Conservation (phyloP, 2,797 vertebrate species). For the Coregonus suidteri region DNA sequence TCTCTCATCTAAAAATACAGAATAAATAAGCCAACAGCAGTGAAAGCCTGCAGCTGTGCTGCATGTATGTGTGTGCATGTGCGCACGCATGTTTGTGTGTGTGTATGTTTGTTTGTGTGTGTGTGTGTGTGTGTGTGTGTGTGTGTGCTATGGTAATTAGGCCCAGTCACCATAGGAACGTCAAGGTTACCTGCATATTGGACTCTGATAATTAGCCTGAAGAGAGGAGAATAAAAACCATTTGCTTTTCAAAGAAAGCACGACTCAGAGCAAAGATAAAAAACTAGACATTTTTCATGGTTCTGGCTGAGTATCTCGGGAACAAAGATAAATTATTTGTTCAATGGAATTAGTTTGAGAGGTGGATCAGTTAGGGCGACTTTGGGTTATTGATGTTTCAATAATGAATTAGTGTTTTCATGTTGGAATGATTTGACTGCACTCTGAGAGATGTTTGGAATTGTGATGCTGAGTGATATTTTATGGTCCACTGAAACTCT, state of each 20-base stretch:
- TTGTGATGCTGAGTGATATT: not conserved
- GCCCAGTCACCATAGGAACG: conserved; percentile 50
- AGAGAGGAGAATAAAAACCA: not conserved
- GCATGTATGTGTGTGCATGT: not conserved
- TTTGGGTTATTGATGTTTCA: conserved; percentile 30
- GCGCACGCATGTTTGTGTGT: no score
- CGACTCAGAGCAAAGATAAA: conserved; percentile 65
- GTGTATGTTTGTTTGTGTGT: no score
- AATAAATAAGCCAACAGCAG: conserved; percentile 35
- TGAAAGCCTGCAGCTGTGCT: conserved; percentile 54
- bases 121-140: no score
- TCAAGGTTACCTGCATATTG: conserved; percentile 68
- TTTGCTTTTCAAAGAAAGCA: conserved; percentile 20
- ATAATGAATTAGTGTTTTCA: not conserved
- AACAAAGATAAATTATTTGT: conserved; percentile 40
- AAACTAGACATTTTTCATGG: conserved; percentile 55
- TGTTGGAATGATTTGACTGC: not conserved
- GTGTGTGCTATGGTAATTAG: conserved; percentile 46
- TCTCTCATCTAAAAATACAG: conserved; percentile 54
- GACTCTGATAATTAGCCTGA: conserved; percentile 53
- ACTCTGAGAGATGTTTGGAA: not conserved
- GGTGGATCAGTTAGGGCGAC: conserved; percentile 6
- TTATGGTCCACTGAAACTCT: not conserved
- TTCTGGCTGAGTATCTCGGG: conserved; percentile 49
- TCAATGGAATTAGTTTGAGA: not conserved